Percentiles rank a stretch among this genome's conserved stretches.
phyloP scores from a whole-genome alignment of 2,888 invertebrate genomes.

The Agrotis puta region DNA sequence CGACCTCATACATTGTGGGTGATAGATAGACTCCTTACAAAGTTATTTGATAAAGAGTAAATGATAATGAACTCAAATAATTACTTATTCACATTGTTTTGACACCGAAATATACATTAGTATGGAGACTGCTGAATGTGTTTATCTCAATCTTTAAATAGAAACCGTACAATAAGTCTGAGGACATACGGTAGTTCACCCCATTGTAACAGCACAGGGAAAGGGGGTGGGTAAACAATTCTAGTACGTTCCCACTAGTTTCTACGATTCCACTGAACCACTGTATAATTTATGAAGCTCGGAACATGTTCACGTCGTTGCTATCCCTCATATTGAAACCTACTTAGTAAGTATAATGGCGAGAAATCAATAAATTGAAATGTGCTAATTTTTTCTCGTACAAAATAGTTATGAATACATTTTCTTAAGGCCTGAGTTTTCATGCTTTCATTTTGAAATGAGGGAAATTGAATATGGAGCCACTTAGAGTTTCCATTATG shows the following conservation, averaged over 20 bases:
- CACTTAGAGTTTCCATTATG: constrained; percentile 70
- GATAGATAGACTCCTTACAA: constrained; percentile 29
- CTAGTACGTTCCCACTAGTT: constrained; percentile 31
- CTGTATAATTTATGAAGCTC: constrained; percentile 58
- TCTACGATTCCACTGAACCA: constrained; percentile 39
- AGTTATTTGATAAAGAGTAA: constrained; percentile 10
- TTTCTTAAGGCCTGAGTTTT: constrained; percentile 25
- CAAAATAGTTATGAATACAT: constrained; percentile 45
- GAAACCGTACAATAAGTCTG: constrained; percentile 16
- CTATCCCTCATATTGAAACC: constrained; percentile 43
- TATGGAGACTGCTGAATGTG: constrained; percentile 6
- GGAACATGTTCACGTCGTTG: constrained; percentile 43
- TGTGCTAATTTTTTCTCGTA: constrained; percentile 38
- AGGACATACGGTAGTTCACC: constrained; percentile 37
- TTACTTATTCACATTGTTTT: not conserved
- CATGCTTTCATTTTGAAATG: constrained; percentile 61
- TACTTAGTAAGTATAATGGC: constrained; percentile 51
- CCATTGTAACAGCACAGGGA: constrained; percentile 22
- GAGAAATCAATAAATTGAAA: constrained; percentile 47
- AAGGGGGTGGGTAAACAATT: constrained; percentile 27
- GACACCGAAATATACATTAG: not conserved
- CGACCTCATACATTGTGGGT: constrained; percentile 4
- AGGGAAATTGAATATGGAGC: constrained; percentile 75
- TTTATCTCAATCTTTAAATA: constrained; percentile 26
- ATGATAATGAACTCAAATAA: constrained; percentile 1